phyloP scores from a whole-genome alignment of 2,888 invertebrate genomes.

The Eilema sororculum region DNA sequence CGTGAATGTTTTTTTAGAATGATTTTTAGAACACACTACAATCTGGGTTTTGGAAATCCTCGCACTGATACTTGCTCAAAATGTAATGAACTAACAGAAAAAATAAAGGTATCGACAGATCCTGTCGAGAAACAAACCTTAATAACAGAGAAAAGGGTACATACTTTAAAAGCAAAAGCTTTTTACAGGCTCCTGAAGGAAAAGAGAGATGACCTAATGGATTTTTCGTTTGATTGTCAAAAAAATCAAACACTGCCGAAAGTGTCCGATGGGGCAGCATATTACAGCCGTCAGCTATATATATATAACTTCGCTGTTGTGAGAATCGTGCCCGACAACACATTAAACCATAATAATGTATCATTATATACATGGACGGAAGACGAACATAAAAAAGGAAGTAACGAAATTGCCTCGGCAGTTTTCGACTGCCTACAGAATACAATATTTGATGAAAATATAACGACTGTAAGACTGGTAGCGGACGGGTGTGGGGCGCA shows the following conservation, averaged over 20 bases:
- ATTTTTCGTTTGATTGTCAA: slow-evolving; percentile 38
- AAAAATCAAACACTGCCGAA: slow-evolving; percentile 45
- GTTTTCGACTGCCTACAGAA: neutral
- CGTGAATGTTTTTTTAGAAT: slow-evolving; percentile 27
- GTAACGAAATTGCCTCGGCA: neutral
- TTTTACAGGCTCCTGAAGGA: slow-evolving; percentile 22
- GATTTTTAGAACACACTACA: slow-evolving; percentile 35
- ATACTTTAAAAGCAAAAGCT: neutral
- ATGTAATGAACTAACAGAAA: slow-evolving; percentile 30
- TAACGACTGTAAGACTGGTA: slow-evolving; percentile 37
- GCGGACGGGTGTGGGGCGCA: slow-evolving; percentile 47
- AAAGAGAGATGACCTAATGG: slow-evolving; percentile 28
- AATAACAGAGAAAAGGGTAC: neutral
- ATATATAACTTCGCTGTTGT: slow-evolving; percentile 50
- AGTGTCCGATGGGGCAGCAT: slow-evolving; percentile 45
- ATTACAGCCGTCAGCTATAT: slow-evolving; percentile 46
- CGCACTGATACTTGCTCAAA: slow-evolving; percentile 26
- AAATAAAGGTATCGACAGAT: slow-evolving; percentile 22
- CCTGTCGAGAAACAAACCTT: neutral
- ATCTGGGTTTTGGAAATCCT: slow-evolving; percentile 33
- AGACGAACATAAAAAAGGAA: neutral
- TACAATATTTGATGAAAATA: slow-evolving; percentile 12
- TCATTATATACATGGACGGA: neutral
- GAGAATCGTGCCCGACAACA: slow-evolving; percentile 32
- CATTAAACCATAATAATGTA: neutral